These are phyloP conservation scores for Plutella xylostella DNA, from an alignment of 2,888 invertebrate genomes.

Conservation along the genomic window DNA sequence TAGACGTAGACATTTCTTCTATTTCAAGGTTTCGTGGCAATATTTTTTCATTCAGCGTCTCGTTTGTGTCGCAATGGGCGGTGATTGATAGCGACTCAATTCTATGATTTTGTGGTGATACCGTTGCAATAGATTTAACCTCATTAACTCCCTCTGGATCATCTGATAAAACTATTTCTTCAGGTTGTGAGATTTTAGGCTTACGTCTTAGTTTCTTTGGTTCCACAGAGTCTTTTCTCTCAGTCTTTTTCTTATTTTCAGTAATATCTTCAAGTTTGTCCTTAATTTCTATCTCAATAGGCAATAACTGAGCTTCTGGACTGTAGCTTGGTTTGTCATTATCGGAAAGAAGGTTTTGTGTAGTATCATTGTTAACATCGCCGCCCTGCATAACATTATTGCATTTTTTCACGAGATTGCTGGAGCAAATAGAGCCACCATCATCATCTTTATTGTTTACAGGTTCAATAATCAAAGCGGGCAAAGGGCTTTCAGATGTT, in stretches of 20 bases:
- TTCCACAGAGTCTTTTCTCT: background rate
- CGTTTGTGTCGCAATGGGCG: slow-evolving; percentile 19
- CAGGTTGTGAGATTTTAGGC: no score
- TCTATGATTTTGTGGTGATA: no score
- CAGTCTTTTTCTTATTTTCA: slow-evolving; percentile 9
- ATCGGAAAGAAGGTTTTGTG: slow-evolving; percentile 37
- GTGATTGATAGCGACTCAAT: background rate
- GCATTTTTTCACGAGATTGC: slow-evolving; percentile 32
- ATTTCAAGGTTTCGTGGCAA: slow-evolving; percentile 32
- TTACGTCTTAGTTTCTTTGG: background rate
- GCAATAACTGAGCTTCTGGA: background rate
- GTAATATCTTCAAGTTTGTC: background rate
- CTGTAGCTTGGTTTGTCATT: slow-evolving; percentile 20
- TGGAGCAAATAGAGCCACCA: slow-evolving; percentile 17
- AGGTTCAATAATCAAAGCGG: slow-evolving; percentile 41
- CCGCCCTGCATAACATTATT: slow-evolving; percentile 30
- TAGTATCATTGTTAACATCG: slow-evolving; percentile 24
- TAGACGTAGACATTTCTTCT: slow-evolving; percentile 28
- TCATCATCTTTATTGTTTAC: slow-evolving; percentile 23
- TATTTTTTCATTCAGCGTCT: slow-evolving; percentile 27
- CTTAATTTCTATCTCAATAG: background rate
- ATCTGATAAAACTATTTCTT: background rate
- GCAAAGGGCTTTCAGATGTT: slow-evolving; percentile 41
- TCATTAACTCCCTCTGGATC: slow-evolving; percentile 8
- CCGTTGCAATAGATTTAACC: slow-evolving; percentile 29